A percentile compares a stretch with the other conserved stretches of the same genome.
Evolutionary conservation across 2,113 vertebrate species (phyloP).

Genomic region (Gasterosteus aculeatus): DNA sequence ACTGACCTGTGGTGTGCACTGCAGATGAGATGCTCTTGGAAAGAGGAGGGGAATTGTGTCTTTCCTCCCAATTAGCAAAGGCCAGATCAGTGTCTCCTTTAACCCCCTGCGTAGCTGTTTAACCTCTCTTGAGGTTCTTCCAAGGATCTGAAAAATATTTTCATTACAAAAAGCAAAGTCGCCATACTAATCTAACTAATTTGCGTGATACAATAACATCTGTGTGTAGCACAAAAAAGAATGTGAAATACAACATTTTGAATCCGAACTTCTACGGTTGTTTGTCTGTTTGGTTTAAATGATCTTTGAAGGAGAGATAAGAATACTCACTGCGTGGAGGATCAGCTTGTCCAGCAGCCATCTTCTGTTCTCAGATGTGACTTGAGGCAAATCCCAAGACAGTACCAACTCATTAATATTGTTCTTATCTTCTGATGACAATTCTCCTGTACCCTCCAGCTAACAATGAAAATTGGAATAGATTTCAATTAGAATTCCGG

Average conservation of each 20-base stretch:
- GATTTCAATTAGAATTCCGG: neutral
- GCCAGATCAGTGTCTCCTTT: slow-evolving; percentile 6
- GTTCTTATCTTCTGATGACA: neutral
- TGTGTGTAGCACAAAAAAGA: no score
- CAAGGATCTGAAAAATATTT: slow-evolving; percentile 10
- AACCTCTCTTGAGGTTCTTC: slow-evolving; percentile 6
- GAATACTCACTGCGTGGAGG: no score
- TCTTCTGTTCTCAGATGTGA: slow-evolving; percentile 1
- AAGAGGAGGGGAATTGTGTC: slow-evolving; percentile 4
- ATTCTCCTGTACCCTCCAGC: neutral
- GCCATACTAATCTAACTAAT: neutral
- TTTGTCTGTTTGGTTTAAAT: no score
- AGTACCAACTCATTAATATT: neutral
- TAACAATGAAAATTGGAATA: neutral
- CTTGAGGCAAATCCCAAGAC: neutral
- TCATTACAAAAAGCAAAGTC: neutral
- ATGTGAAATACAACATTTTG: no score
- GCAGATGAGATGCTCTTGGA: neutral
- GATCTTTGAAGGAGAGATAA: no score
- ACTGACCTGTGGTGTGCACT: slow-evolving; percentile 6
- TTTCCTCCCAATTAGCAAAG: neutral
- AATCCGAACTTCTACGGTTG: no score
- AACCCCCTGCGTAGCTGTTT: neutral
- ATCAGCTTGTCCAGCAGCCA: neutral
- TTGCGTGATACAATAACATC: neutral